Conservation (phyloP, 2,113 vertebrate genomes). For the Sardina pilchardus region DNA sequence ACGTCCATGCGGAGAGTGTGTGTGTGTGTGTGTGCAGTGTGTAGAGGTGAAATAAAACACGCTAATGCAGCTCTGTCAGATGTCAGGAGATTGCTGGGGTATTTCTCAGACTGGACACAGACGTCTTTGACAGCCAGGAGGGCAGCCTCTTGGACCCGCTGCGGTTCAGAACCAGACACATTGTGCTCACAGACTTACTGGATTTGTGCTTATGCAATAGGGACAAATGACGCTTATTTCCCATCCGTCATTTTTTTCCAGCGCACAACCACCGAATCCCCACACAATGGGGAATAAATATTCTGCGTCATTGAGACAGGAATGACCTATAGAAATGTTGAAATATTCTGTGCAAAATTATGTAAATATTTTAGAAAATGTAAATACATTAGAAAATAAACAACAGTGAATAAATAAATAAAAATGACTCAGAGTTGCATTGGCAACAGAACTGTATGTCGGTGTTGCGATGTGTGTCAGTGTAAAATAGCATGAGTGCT, state of each 20-base stretch:
- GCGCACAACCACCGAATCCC: no score
- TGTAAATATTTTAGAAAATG: no score
- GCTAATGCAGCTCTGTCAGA: background rate
- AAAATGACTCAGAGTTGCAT: background rate
- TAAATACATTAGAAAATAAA: background rate
- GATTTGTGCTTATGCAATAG: background rate
- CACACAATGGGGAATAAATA: background rate
- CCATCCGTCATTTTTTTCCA: background rate
- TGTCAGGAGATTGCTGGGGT: background rate
- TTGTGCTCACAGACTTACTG: background rate
- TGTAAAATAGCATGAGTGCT: background rate
- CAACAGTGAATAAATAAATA: background rate
- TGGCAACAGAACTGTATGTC: background rate
- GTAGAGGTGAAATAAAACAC: background rate
- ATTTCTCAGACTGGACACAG: background rate
- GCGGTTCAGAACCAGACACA: background rate
- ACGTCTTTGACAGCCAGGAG: background rate
- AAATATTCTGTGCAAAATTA: background rate
- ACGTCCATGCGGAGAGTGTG: background rate
- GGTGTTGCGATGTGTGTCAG: background rate
- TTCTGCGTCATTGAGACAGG: background rate
- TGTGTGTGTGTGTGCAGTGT: background rate
- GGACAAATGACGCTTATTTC: background rate
- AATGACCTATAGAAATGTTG: background rate
- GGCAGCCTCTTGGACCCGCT: background rate